phyloP scores from a whole-genome alignment of 2,797 vertebrate species.

The Enteromius viviparus region DNA sequence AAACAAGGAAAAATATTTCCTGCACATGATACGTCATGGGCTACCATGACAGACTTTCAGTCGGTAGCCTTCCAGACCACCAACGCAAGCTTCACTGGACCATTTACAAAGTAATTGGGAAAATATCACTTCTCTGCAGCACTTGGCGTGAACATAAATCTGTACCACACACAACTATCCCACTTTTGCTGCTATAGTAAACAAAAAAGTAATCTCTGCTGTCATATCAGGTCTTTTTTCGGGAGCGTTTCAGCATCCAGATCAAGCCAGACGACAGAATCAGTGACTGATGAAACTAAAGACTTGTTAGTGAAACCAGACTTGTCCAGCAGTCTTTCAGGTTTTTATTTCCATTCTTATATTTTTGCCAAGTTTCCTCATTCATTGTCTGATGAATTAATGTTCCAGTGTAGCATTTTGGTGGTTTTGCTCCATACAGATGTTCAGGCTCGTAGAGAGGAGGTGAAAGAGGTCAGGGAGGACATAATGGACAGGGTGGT shows the following conservation, averaged over 20 bases:
- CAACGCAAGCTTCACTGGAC: constrained; percentile 73
- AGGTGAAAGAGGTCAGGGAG: constrained; percentile 71
- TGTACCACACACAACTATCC: neutral
- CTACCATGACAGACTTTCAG: constrained; percentile 69
- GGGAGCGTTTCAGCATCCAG: constrained; percentile 79
- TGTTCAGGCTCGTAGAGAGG: constrained; percentile 65
- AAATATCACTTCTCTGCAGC: neutral
- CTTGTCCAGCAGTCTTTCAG: constrained; percentile 68
- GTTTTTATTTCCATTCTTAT: constrained; percentile 65
- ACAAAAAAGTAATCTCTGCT: neutral
- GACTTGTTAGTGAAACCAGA: constrained; percentile 73
- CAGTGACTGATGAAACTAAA: constrained; percentile 73
- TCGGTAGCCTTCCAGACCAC: constrained; percentile 70
- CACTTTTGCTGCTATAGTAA: neutral
- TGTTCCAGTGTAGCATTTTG: neutral
- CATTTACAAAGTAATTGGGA: constrained; percentile 74
- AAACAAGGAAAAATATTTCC: constrained; percentile 73
- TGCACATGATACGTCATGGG: constrained; percentile 69
- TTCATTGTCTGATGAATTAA: neutral
- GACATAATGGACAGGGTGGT: constrained; percentile 75
- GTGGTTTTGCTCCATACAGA: constrained; percentile 67
- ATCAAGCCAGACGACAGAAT: constrained; percentile 71
- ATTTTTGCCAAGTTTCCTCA: neutral
- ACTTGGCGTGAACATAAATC: neutral
- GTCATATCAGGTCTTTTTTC: constrained; percentile 74